Conservation (phyloP, 1,140 invertebrate genomes). For the Drosophila miranda region DNA sequence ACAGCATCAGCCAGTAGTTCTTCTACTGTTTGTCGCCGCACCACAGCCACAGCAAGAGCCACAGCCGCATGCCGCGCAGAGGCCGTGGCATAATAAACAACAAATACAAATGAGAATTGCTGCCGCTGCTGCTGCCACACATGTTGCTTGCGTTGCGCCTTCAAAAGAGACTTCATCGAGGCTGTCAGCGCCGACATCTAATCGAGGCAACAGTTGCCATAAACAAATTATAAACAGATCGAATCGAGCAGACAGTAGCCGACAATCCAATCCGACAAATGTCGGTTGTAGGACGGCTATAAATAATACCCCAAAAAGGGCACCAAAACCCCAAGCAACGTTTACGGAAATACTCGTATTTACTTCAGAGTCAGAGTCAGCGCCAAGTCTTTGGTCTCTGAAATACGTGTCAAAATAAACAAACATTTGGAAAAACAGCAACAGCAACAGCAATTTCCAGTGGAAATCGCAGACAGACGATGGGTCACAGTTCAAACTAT, state of each 20-base stretch:
- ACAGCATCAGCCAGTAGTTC: too few species aligned
- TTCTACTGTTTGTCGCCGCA: constrained; percentile 4
- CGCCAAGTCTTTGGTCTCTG: neutral
- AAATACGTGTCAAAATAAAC: constrained; percentile 63
- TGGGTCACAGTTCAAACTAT: too few species aligned
- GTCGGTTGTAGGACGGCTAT: constrained; percentile 15
- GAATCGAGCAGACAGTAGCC: constrained; percentile 30
- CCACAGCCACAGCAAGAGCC: neutral
- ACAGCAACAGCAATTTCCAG: neutral
- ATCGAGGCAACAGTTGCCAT: constrained; percentile 67
- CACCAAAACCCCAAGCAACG: constrained; percentile 9
- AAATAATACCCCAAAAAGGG: constrained; percentile 47
- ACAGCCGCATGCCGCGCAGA: constrained; percentile 47
- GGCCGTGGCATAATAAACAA: constrained; percentile 23
- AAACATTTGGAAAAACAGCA: constrained; percentile 49
- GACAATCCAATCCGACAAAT: constrained; percentile 1
- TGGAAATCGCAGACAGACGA: too few species aligned
- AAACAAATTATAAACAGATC: constrained; percentile 65
- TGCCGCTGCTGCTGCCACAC: constrained; percentile 64
- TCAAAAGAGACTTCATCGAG: constrained; percentile 61
- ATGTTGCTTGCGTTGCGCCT: constrained; percentile 47
- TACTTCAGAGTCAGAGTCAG: constrained; percentile 20
- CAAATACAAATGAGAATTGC: constrained; percentile 24
- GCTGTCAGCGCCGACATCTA: constrained; percentile 61
- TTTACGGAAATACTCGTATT: constrained; percentile 48